Base-by-base conservation (phyloP, 2,888 invertebrate species). In the Amorpha juglandis region DNA sequence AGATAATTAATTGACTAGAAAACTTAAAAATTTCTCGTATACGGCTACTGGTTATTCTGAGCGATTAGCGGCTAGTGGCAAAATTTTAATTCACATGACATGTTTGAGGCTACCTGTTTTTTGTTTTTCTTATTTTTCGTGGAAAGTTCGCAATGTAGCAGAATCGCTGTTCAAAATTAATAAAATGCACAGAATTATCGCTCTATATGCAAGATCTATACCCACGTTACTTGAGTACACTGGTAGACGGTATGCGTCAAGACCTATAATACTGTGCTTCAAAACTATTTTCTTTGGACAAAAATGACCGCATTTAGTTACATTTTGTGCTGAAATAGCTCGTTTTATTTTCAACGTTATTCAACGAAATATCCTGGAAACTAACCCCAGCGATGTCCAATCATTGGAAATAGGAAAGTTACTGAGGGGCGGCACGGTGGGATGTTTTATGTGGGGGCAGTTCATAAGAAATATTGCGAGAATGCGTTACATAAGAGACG, bases 361-460 rank as follows among this genome's bases (percentile, higher is more conserved):
- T 58, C 42, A 12, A 19, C n/a, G 12, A 58, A 58, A 58, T 58
- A 38, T 42, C 11, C 58, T 42, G 58, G 58, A 16, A 42, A 19
- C 58, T 58, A 55, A 62, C 27, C 62, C 50, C n/a, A 42, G 38
- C 48, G 62, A 35, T 77, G 80, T 80, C 79, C 78, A 85, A 80
- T 84, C 83, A 83, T 82, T 84, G 80, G 84, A 84, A 86, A 87
- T 79, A 75, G 76, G 82, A 81, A 84, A 81, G 83, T 83, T 87
- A 86, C 87, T 82, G 84, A 84, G 86, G 88, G 87, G 84, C 76
- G 79, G 76, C 77, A 81, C 77, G 72, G 74, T 77, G 86, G 90
- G 91, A 92, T 91, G 90, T 89, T 90, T 91, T 58, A 58, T 58
- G 38, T 74, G 87, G 75, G n/a, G 80, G 80, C 79, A 83, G 84